These are phyloP conservation scores for Serranus cabrilla DNA, from an alignment of 2,797 vertebrate genomes.

Conservation along the genomic window DNA sequence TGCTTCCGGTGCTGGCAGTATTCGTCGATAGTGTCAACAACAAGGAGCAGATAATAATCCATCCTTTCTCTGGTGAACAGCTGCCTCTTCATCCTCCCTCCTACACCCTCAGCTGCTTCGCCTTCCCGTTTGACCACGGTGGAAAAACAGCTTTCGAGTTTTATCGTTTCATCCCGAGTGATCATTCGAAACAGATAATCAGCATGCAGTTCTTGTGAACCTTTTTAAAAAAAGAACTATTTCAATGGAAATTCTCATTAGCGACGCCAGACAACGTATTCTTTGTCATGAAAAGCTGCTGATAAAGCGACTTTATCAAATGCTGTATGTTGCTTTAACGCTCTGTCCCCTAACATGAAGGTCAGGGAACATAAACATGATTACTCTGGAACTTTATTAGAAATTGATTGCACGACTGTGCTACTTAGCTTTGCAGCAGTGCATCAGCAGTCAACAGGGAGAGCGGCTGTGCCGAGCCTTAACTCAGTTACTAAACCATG, in stretches of 20 bases:
- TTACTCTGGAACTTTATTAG: constrained; percentile 25
- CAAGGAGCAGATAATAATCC: constrained; percentile 64
- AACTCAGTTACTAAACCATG: constrained; percentile 30
- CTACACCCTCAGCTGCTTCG: constrained; percentile 68
- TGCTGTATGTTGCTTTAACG: constrained; percentile 1
- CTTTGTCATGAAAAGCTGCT: background rate
- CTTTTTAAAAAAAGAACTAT: constrained; percentile 29
- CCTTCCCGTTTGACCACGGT: constrained; percentile 58
- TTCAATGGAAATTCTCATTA: constrained; percentile 30
- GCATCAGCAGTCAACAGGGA: constrained; percentile 27
- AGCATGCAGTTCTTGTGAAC: constrained; percentile 38
- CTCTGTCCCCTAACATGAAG: constrained; percentile 2
- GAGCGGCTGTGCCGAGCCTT: constrained; percentile 13
- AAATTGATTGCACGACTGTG: constrained; percentile 21
- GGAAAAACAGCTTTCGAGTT: constrained; percentile 45
- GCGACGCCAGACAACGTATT: background rate
- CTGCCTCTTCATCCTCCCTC: constrained; percentile 72
- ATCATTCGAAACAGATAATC: constrained; percentile 50
- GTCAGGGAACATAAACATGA: constrained; percentile 15
- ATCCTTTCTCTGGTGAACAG: constrained; percentile 57
- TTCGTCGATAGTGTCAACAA: constrained; percentile 58
- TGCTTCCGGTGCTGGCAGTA: constrained; percentile 27
- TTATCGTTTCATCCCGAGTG: constrained; percentile 37
- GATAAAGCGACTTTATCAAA: constrained; percentile 22
- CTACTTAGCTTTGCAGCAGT: constrained; percentile 30